A percentile compares a stretch with the other conserved stretches of the same genome.
Evolutionary conservation across 2,113 vertebrate species (phyloP).

Genomic region (Speoplatyrhinus poulsoni): DNA sequence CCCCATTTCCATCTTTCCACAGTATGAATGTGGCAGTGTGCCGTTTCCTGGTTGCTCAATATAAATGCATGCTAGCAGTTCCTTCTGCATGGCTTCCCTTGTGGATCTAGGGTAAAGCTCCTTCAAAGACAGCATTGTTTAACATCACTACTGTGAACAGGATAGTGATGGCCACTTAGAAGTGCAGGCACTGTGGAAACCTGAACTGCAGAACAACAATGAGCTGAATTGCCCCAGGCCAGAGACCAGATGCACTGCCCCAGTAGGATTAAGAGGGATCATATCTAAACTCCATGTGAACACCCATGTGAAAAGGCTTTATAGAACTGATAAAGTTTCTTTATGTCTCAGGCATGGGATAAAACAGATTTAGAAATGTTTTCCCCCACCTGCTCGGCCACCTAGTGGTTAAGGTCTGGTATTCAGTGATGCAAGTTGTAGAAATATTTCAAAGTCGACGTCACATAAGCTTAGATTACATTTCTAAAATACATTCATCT

Average conservation of each 20-base stretch:
- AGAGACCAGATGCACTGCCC: conserved; percentile 29
- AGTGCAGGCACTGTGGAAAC: conserved; percentile 44
- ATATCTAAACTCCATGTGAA: conserved; percentile 40
- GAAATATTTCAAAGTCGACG: too few relatives aligned
- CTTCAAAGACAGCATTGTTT: conserved; percentile 43
- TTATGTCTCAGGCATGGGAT: too few relatives aligned
- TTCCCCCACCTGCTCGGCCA: too few relatives aligned
- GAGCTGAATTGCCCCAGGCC: conserved; percentile 47
- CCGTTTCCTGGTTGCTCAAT: conserved; percentile 16
- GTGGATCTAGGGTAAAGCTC: conserved; percentile 47
- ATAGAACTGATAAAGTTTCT: background rate
- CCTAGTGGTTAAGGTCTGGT: too few relatives aligned
- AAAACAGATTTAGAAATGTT: too few relatives aligned
- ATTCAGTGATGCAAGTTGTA: too few relatives aligned
- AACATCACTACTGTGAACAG: conserved; percentile 51
- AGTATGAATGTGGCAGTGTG: conserved; percentile 3
- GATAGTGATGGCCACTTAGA: conserved; percentile 51
- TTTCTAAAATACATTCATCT: too few relatives aligned
- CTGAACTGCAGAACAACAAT: conserved; percentile 46
- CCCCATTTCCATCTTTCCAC: conserved; percentile 9
- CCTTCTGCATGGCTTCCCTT: conserved; percentile 24
- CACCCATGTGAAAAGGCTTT: conserved; percentile 25
- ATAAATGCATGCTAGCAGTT: conserved; percentile 34
- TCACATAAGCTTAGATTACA: too few relatives aligned
- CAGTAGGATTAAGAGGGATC: conserved; percentile 38